Evolutionary conservation across 2,113 vertebrate genomes (phyloP).

Genomic region (Paedocypris sp.): DNA sequence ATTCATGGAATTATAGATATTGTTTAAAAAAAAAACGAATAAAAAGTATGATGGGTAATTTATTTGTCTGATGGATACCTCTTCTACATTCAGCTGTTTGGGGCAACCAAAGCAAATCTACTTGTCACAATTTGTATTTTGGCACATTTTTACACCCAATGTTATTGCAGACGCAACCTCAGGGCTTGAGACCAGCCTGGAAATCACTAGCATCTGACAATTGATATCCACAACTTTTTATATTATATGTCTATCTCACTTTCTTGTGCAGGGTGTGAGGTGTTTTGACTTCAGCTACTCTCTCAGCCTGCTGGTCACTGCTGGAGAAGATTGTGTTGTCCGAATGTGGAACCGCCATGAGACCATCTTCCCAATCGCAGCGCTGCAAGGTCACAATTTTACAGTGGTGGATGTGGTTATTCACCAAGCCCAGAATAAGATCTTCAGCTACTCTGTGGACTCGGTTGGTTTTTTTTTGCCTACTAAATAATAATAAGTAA

Average conservation of each 20-base stretch:
- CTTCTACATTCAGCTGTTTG: too few species aligned
- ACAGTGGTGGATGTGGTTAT: slow-evolving; percentile 35
- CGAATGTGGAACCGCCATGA: slow-evolving; percentile 43
- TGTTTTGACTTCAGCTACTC: slow-evolving; percentile 48
- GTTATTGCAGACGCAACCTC: too few species aligned
- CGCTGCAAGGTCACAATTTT: slow-evolving; percentile 39
- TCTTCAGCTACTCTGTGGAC: slow-evolving; percentile 51
- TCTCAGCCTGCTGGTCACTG: slow-evolving; percentile 41
- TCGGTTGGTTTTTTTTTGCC: slow-evolving; percentile 27
- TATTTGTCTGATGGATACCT: too few species aligned
- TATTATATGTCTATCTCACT: not conserved
- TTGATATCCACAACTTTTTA: not conserved
- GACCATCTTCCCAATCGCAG: slow-evolving; percentile 30
- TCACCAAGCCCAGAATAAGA: slow-evolving; percentile 31
- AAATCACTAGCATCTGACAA: not conserved
- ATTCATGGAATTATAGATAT: too few species aligned
- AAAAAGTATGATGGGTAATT: too few species aligned
- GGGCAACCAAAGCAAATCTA: too few species aligned
- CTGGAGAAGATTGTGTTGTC: slow-evolving; percentile 23
- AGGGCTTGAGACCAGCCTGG: too few species aligned
- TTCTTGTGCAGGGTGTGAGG: slow-evolving; percentile 18
- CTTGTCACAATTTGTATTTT: too few species aligned
- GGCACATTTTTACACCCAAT: too few species aligned
- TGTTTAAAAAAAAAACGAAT: too few species aligned
- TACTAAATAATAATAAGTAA: too few species aligned